A percentile compares a stretch with the other conserved stretches of the same genome.
Evolutionary conservation across 2,797 vertebrate genomes (phyloP).

Genomic region (Sylvia borin): DNA sequence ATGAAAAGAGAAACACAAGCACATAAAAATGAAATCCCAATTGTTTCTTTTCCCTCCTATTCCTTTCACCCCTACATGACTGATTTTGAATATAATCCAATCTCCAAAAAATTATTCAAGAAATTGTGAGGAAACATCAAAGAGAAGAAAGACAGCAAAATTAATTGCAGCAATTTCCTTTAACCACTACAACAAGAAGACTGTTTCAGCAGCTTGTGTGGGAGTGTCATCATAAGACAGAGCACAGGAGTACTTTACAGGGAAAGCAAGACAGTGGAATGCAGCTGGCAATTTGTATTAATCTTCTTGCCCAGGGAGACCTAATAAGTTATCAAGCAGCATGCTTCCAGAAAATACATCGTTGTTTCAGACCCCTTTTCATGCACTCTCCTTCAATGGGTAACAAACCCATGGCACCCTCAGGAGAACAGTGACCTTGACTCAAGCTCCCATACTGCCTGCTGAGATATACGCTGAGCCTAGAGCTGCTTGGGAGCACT

Average conservation of each 20-base stretch:
- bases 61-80: constrained; percentile 18
- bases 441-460: neutral
- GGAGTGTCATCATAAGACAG: constrained; percentile 67
- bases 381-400: neutral
- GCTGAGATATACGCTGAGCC: neutral
- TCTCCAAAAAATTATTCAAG: constrained; percentile 41
- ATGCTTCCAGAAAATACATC: constrained; percentile 38
- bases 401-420: neutral
- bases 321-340: constrained; percentile 16
- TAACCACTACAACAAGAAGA: constrained; percentile 58
- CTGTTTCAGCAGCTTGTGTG: constrained; percentile 62
- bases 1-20: neutral
- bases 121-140: constrained; percentile 69
- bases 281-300: constrained; percentile 52
- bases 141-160: constrained; percentile 67
- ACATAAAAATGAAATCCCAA: neutral
- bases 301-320: constrained; percentile 50
- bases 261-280: constrained; percentile 52
- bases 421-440: neutral
- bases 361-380: neutral
- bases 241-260: constrained; percentile 56
- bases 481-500: neutral
- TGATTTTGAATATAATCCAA: constrained; percentile 63
- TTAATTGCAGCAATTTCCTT: constrained; percentile 76
- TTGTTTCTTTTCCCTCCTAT: neutral